Base-by-base conservation (phyloP, 2,113 vertebrate genomes). In the Nannobrachium achirus region DNA sequence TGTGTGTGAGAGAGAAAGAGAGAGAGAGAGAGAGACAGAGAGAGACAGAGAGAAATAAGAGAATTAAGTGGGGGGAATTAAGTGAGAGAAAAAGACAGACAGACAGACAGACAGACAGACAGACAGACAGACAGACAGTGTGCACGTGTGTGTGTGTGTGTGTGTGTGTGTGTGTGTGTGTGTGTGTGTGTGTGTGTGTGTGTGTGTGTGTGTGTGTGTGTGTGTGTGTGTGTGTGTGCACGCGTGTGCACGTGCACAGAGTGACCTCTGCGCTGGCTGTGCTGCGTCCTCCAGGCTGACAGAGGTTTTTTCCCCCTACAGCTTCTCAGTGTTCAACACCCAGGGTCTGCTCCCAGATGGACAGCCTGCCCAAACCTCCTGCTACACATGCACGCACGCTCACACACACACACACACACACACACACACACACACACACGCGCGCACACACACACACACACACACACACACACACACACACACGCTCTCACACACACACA, bases 371-470 rank as follows among this genome's bases (percentile, higher is more conserved):
- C n/a, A n/a, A n/a, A 88, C 78, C 67, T 69, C 61, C 77, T 68
- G 61, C 84, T 89, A 89, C 90, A 92, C 73, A 87, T 49, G 41
- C 78, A 82, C 84, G 93, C 83, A 92, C 82, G 87, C 52, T 20
- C 39, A 59, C 45, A 45, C 40, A 11, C 63, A 65, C 15, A 16
- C 68, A 16, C 51, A 52, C 57, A 25, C 20, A 33, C 67, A 38
- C 40, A 20, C 52, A 46, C 53, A 19, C 53, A 33, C 53, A 10
- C 2, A 4, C 9, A 9, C 20, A 64, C 51, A 73, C 2, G 25
- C 52, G 59, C 25, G n/a, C n/a, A n/a, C n/a, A n/a, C n/a, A n/a
- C n/a, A n/a, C n/a, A n/a, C n/a, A n/a, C n/a, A n/a, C n/a, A n/a
- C n/a, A n/a, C n/a, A n/a, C n/a, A 87, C 51, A 42, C 78, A 82